phyloP scores from a whole-genome alignment of 2,113 vertebrate genomes.

The Chrysemys picta region DNA sequence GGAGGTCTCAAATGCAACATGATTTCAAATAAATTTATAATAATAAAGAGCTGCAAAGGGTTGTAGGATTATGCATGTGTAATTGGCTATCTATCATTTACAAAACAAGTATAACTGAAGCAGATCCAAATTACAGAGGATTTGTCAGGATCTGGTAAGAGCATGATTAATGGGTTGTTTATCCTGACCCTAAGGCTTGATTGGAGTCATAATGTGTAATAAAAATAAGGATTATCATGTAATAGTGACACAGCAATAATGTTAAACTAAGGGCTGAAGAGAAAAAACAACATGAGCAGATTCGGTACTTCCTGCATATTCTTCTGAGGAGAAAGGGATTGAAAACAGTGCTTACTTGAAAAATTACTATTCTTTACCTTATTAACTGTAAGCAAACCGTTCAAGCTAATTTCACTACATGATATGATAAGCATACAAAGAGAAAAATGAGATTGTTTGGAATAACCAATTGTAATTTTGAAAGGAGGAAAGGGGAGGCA shows the following conservation, averaged over 20 bases:
- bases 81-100: not conserved
- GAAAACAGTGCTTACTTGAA: not conserved
- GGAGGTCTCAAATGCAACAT: not conserved
- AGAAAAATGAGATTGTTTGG: not conserved
- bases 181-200: slow-evolving; percentile 23
- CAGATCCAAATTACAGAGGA: slow-evolving; percentile 36
- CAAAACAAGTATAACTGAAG: slow-evolving; percentile 37
- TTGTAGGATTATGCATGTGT: not conserved
- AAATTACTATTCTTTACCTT: not conserved
- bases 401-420: not conserved
- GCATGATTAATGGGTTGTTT: slow-evolving; percentile 34
- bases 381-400: not conserved
- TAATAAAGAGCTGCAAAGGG: slow-evolving; percentile 6
- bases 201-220: not conserved
- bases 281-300: not conserved
- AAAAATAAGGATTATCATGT: slow-evolving; percentile 25
- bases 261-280: not conserved
- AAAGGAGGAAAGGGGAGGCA: accelerated
- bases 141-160: slow-evolving; percentile 35
- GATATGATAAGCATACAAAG: not conserved
- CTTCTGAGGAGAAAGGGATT: slow-evolving; percentile 3
- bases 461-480: not conserved
- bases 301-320: not conserved
- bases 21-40: slow-evolving; percentile 1
- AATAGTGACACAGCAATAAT: not conserved